Conservation (phyloP, 2,113 vertebrate species). For the Butastur rufipennis region DNA sequence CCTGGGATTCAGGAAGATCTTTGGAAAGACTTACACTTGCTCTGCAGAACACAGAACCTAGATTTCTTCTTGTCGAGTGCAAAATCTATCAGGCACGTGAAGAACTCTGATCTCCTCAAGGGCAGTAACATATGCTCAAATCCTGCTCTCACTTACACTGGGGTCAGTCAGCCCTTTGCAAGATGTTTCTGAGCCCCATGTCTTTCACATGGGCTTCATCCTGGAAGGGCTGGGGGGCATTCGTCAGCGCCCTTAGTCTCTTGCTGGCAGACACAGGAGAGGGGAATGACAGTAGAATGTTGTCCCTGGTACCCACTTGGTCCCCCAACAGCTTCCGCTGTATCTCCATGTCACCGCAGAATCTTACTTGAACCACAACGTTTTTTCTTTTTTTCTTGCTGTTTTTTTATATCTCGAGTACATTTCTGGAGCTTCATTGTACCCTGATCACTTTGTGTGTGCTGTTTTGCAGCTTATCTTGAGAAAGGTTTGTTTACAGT, state of each 20-base stretch:
- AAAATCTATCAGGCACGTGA: neutral
- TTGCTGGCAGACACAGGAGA: neutral
- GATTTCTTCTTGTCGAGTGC: neutral
- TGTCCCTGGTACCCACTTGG: neutral
- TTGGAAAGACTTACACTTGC: neutral
- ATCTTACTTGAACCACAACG: neutral
- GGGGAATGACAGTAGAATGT: neutral
- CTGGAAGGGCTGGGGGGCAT: neutral
- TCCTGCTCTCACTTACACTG: neutral
- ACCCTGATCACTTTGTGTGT: neutral
- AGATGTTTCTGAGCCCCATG: neutral
- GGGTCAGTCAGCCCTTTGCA: neutral
- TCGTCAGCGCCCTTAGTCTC: neutral
- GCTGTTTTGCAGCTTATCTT: neutral
- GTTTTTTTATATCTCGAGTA: neutral
- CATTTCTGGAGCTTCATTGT: neutral
- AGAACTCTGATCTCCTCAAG: neutral
- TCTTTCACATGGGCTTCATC: neutral
- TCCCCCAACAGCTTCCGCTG: neutral
- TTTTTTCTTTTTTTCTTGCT: neutral
- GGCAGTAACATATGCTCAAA: neutral
- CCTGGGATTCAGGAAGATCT: neutral
- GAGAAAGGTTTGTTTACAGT: neutral
- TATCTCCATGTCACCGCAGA: neutral
- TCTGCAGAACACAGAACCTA: neutral